phyloP scores from a whole-genome alignment of 2,113 vertebrate genomes.

The Pteruthius melanotis region DNA sequence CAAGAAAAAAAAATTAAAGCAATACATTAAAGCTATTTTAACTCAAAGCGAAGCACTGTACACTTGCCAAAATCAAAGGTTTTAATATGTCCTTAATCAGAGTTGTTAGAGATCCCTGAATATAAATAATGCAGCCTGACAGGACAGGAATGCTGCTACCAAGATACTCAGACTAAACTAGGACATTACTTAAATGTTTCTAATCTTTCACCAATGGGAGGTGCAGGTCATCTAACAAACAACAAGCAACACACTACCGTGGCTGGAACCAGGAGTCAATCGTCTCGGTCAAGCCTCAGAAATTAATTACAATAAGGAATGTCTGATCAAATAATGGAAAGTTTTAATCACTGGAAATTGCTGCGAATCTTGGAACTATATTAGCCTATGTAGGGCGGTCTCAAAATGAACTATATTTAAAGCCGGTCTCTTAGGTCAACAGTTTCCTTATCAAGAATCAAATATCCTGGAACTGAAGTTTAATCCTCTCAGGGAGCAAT shows the following conservation, averaged over 20 bases:
- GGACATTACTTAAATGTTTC: slow-evolving; percentile 70
- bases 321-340: slow-evolving; percentile 66
- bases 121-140: slow-evolving; percentile 60
- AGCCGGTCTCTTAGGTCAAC: slow-evolving; percentile 69
- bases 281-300: slow-evolving; percentile 5
- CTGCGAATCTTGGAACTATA: slow-evolving; percentile 45
- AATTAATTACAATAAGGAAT: slow-evolving; percentile 50
- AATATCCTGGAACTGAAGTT: slow-evolving; percentile 69
- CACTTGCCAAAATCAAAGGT: slow-evolving; percentile 42
- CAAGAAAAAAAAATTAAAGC: neutral
- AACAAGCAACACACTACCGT: slow-evolving; percentile 21
- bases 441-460: slow-evolving; percentile 72
- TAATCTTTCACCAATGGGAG: slow-evolving; percentile 64
- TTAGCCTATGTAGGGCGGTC: slow-evolving; percentile 32
- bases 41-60: neutral
- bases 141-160: slow-evolving; percentile 43
- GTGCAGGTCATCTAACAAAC: slow-evolving; percentile 68
- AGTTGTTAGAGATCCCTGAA: slow-evolving; percentile 43
- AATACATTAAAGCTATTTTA: slow-evolving; percentile 11
- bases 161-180: slow-evolving; percentile 63
- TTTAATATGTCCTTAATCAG: slow-evolving; percentile 54
- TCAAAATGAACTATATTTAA: slow-evolving; percentile 67
- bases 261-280: slow-evolving; percentile 38
- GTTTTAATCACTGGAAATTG: slow-evolving; percentile 61
- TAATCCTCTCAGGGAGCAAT: slow-evolving; percentile 72